Evolutionary conservation across 2,888 invertebrate genomes (phyloP).

Genomic region (Troides helena): DNA sequence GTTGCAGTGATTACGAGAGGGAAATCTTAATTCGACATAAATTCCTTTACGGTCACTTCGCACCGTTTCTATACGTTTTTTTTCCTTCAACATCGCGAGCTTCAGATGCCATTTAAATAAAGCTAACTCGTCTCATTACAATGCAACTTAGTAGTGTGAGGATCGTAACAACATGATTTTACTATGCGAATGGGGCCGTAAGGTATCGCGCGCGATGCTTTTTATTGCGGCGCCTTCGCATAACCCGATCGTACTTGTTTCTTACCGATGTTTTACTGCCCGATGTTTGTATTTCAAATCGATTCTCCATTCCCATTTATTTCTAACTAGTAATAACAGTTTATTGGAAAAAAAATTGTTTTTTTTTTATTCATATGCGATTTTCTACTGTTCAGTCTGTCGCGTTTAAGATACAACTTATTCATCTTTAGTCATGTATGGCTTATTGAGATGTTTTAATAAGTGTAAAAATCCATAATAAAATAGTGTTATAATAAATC

Average conservation of each 20-base stretch:
- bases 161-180: conserved; percentile 33
- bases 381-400: too few species aligned
- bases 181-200: conserved; percentile 27
- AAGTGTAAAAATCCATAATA: too few species aligned
- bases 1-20: conserved; percentile 1
- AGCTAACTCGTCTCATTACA: conserved; percentile 29
- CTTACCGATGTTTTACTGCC: conserved; percentile 12
- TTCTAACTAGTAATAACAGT: background rate
- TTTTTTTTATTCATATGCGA: background rate
- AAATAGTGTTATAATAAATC: too few species aligned
- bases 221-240: conserved; percentile 17
- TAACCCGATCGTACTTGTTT: conserved; percentile 4
- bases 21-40: conserved; percentile 14
- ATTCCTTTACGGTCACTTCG: conserved; percentile 20
- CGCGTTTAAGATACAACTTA: too few species aligned
- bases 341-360: background rate
- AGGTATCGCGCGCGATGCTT: conserved; percentile 21
- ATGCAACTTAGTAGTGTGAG: conserved; percentile 34
- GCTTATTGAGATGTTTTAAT: too few species aligned
- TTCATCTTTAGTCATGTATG: too few species aligned
- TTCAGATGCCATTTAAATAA: conserved; percentile 27
- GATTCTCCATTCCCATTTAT: background rate
- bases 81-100: conserved; percentile 15
- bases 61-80: background rate
- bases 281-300: conserved; percentile 16